Base-by-base conservation (phyloP, 2,888 invertebrate species). In the Chrysodeixis includens region DNA sequence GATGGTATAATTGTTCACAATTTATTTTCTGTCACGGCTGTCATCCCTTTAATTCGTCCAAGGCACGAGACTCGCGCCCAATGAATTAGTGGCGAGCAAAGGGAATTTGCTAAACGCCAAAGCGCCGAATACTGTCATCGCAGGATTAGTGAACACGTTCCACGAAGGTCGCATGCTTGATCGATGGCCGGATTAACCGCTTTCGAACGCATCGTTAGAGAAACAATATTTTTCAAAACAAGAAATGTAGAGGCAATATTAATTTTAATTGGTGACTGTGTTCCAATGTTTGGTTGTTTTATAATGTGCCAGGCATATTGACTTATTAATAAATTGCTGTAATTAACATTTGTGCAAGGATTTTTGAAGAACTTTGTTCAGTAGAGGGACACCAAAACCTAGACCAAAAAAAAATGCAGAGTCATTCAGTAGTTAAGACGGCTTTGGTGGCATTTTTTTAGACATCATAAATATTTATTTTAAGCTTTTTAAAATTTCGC, bases 21-120 rank as follows among this genome's bases (percentile, higher is more conserved):
- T 94, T 88, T 90, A 92, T 94, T 84, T 81, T 82, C 90, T 90
- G 94, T 93, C 94, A 86, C 85, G 83, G 84, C 84, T 93, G 93
- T 94, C 94, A 93, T 88, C 90, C 86, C 84, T 82, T 79, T 91
- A 93, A 93, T 93, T 49, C 90, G 76, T 87, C 80, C 72, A 78
- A 81, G 83, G 79, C 89, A 88, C 84, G 86, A 85, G 85, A 78
- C 76, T 71, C 57, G 55, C 59, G 60, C 65, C 67, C 64, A 69
- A 86, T 86, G 83, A 86, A 81, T 87, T 81, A 84, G 77, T 76
- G 66, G 59, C 69, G 56, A 26, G 57, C 62, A 56, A 70, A 70
- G 22, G 46, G 56, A 73, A 76, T 85, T 83, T 83, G 81, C 79
- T 78, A 83, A 89, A 87, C 83, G 83, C 82, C 82, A 80, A 82